Percentiles rank a stretch among this genome's conserved stretches.
Evolutionary conservation across 1,140 invertebrate genomes (phyloP).

Genomic region (Drosophila novamexicana): DNA sequence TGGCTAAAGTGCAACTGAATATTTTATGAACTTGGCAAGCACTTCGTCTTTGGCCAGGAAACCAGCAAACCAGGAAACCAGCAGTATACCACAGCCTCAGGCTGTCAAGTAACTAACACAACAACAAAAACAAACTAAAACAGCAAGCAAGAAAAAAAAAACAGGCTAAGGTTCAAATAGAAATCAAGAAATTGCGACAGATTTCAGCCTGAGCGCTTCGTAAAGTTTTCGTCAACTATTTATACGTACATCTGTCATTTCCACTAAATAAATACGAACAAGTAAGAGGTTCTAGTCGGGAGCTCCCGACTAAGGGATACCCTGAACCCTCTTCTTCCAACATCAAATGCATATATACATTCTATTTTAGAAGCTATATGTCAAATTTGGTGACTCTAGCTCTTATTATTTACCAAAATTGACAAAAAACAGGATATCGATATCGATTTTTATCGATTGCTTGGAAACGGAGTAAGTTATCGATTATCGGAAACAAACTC

Average conservation of each 20-base stretch:
- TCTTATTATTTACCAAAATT: too few species aligned
- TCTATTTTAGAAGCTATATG: too few species aligned
- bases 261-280: constrained; percentile 60
- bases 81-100: constrained; percentile 25
- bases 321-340: too few species aligned
- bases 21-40: constrained; percentile 78
- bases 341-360: too few species aligned
- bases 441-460: too few species aligned
- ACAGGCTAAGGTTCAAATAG: neutral
- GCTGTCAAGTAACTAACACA: constrained; percentile 39
- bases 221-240: constrained; percentile 49
- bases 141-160: constrained; percentile 1
- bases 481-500: too few species aligned
- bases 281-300: too few species aligned
- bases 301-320: too few species aligned
- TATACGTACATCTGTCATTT: constrained; percentile 43
- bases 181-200: constrained; percentile 37
- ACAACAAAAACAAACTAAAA: constrained; percentile 13
- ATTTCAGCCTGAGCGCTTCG: constrained; percentile 32
- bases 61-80: constrained; percentile 17
- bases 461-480: too few species aligned
- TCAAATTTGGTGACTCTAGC: too few species aligned
- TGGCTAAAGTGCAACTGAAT: constrained; percentile 76
- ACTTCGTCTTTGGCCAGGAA: constrained; percentile 62
- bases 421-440: too few species aligned